These are phyloP conservation scores for Pangasius djambal DNA, from an alignment of 2,797 vertebrate species.

Conservation along the genomic window DNA sequence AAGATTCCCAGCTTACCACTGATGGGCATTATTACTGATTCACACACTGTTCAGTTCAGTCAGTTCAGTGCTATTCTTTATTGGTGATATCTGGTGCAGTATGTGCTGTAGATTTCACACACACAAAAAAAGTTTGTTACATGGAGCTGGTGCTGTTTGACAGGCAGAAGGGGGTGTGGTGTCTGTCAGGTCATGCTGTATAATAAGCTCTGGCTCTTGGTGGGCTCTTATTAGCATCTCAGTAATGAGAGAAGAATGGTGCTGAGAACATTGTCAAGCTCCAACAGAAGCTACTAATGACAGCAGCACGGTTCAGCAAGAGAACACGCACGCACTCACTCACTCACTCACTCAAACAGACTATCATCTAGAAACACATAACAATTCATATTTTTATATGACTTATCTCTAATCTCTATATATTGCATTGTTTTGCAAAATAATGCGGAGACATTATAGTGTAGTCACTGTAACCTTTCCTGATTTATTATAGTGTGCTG, in stretches of 20 bases:
- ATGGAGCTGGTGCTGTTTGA: slow-evolving; percentile 13
- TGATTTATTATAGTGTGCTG: background rate
- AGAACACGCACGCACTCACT: background rate
- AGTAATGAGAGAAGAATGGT: slow-evolving; percentile 10
- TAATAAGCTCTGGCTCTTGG: slow-evolving; percentile 19
- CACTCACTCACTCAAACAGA: background rate
- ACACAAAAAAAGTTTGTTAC: background rate
- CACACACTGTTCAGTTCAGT: background rate
- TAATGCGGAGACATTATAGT: background rate
- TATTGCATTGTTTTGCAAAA: background rate
- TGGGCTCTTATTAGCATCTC: slow-evolving; percentile 13
- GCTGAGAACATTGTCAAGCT: background rate
- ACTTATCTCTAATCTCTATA: background rate
- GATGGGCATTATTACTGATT: background rate
- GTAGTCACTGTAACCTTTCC: background rate
- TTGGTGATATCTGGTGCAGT: background rate
- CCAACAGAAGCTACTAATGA: background rate
- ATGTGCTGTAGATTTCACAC: background rate
- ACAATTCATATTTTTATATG: background rate
- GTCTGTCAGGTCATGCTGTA: slow-evolving; percentile 25
- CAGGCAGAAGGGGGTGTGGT: background rate
- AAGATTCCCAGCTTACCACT: background rate
- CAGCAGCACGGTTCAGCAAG: slow-evolving; percentile 10
- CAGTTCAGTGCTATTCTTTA: background rate
- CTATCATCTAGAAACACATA: background rate